Conservation (phyloP, 1,140 invertebrate genomes). For the Euwallacea similis region DNA sequence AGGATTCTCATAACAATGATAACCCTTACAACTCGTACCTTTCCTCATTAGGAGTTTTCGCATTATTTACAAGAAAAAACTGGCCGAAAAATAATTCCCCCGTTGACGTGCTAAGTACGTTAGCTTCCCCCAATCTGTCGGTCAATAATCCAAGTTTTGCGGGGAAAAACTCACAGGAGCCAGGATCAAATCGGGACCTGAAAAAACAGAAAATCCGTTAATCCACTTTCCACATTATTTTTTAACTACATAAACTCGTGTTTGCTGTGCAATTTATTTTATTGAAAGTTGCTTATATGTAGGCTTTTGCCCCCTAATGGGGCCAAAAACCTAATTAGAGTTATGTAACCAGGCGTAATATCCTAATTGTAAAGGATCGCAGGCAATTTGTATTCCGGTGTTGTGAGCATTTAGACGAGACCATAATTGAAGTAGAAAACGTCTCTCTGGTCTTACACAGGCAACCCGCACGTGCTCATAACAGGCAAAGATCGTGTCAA, state of each 20-base stretch:
- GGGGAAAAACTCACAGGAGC: conserved; percentile 47
- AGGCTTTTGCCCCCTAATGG: no score
- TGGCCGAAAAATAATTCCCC: no score
- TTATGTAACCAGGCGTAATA: conserved; percentile 1
- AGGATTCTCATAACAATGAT: no score
- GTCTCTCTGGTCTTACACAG: conserved; percentile 24
- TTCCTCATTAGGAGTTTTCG: no score
- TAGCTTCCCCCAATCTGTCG: neutral
- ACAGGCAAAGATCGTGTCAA: conserved; percentile 25
- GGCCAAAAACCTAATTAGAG: no score
- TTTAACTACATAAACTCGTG: neutral
- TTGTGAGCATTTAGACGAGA: conserved; percentile 21
- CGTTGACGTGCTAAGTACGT: no score
- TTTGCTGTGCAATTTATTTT: neutral
- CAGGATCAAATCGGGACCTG: conserved; percentile 52
- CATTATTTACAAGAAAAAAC: no score
- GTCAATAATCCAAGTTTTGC: conserved; percentile 46
- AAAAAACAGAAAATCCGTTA: conserved; percentile 40
- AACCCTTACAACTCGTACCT: no score
- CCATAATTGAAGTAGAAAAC: conserved; percentile 35
- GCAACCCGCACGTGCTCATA: conserved; percentile 25
- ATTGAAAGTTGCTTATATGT: neutral
- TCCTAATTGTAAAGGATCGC: conserved; percentile 28
- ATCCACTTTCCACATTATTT: conserved; percentile 27
- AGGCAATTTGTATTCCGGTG: conserved; percentile 23